Evolutionary conservation across 2,113 vertebrate species (phyloP).

Genomic region (Dasyprocta punctata): DNA sequence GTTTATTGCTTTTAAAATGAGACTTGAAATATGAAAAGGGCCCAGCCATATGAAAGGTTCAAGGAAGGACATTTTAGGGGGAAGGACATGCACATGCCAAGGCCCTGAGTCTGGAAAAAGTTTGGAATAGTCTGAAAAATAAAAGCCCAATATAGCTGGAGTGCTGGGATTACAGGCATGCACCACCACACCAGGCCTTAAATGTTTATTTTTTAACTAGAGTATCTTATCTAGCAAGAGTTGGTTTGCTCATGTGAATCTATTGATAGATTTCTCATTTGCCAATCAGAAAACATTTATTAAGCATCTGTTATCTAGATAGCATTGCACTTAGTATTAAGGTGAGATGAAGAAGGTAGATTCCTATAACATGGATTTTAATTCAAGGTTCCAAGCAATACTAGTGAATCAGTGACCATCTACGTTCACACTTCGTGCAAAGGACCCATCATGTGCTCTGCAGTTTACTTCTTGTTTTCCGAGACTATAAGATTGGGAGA

Average conservation of each 20-base stretch:
- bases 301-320: not conserved
- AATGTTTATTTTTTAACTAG: not conserved
- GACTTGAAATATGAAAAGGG: not conserved
- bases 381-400: constrained; percentile 7
- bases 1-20: not conserved
- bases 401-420: not conserved
- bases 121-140: not conserved
- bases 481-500: not conserved
- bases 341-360: not conserved
- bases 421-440: not conserved
- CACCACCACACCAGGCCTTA: not conserved
- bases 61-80: not conserved
- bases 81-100: not conserved
- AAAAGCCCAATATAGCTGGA: not conserved
- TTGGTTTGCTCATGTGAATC: constrained; percentile 11
- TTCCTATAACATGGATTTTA: constrained; percentile 20
- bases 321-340: not conserved
- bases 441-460: not conserved
- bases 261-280: not conserved
- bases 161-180: not conserved
- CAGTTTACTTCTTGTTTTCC: constrained; percentile 1
- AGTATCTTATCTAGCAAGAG: constrained; percentile 24
- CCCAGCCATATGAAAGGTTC: not conserved
- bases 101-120: not conserved
- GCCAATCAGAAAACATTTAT: constrained; percentile 31